Conservation (phyloP, 2,797 vertebrate genomes). For the Sebastes trivittatus region DNA sequence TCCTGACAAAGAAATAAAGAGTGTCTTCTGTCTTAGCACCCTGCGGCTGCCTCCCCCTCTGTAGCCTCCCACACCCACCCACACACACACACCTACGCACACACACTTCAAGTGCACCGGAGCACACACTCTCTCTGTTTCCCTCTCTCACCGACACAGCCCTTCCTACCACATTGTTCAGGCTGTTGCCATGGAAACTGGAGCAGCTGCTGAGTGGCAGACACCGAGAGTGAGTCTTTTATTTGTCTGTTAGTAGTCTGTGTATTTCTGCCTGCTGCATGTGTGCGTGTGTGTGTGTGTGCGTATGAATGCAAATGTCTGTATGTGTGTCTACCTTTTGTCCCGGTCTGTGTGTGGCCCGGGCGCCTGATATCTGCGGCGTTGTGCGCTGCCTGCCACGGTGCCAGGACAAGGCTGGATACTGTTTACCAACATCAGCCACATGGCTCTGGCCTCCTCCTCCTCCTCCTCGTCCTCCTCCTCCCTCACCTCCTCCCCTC, state of each 20-base stretch:
- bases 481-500: neutral
- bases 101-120: slow-evolving; percentile 55
- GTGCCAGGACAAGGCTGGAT: slow-evolving; percentile 87
- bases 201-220: slow-evolving; percentile 94
- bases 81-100: slow-evolving; percentile 58
- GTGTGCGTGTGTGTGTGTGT: slow-evolving; percentile 63
- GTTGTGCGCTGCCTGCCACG: slow-evolving; percentile 77
- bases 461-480: slow-evolving; percentile 33
- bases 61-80: slow-evolving; percentile 71
- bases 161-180: slow-evolving; percentile 88
- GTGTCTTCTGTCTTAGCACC: slow-evolving; percentile 72
- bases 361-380: slow-evolving; percentile 84
- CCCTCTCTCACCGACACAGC: slow-evolving; percentile 64
- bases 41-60: slow-evolving; percentile 69
- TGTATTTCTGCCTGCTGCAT: slow-evolving; percentile 71
- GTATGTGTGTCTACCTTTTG: slow-evolving; percentile 83
- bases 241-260: slow-evolving; percentile 80
- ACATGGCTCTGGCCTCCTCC: slow-evolving; percentile 83
- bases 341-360: slow-evolving; percentile 79
- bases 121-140: slow-evolving; percentile 51
- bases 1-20: slow-evolving; percentile 77
- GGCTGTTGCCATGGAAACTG: slow-evolving; percentile 88
- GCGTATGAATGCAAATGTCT: slow-evolving; percentile 76
- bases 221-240: slow-evolving; percentile 81
- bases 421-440: slow-evolving; percentile 95